These are phyloP conservation scores for Trypoxylon attenuatum DNA, from an alignment of 2,888 invertebrate genomes.

Conservation along the genomic window DNA sequence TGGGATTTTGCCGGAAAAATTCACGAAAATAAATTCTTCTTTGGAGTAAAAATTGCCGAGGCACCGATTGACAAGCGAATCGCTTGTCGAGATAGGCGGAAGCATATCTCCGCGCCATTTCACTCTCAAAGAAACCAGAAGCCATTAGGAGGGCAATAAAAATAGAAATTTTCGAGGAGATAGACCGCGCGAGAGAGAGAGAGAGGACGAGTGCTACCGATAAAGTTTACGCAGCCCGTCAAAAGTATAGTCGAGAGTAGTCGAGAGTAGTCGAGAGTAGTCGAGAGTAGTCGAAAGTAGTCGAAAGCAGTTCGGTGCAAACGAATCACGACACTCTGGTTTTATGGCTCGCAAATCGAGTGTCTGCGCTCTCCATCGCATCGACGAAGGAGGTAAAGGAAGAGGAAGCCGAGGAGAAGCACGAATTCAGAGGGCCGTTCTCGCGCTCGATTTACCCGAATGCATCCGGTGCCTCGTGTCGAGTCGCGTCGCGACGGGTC, in stretches of 20 bases:
- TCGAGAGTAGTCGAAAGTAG: conserved; percentile 5
- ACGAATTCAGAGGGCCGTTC: conserved; percentile 68
- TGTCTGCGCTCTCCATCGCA: conserved; percentile 57
- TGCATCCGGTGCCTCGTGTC: conserved; percentile 54
- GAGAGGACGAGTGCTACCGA: not conserved
- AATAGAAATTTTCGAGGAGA: not conserved
- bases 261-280: too few relatives aligned
- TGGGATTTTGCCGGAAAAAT: not conserved
- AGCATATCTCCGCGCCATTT: not conserved
- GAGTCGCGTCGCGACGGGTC: too few relatives aligned
- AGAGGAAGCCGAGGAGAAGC: conserved; percentile 75
- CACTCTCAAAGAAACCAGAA: not conserved
- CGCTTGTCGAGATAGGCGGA: not conserved
- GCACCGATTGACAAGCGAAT: not conserved
- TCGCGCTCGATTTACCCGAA: conserved; percentile 64
- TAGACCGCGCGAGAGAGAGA: not conserved
- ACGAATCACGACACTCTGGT: conserved; percentile 72
- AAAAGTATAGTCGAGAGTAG: not conserved
- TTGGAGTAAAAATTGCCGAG: not conserved
- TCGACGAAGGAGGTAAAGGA: conserved; percentile 13
- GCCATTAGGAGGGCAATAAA: not conserved
- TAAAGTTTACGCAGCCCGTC: conserved; percentile 1
- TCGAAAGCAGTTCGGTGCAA: too few relatives aligned
- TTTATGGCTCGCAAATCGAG: conserved; percentile 78
- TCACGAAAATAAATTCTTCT: not conserved